phyloP scores from a whole-genome alignment of 2,113 vertebrate genomes.

The Apaloderma vittatum region DNA sequence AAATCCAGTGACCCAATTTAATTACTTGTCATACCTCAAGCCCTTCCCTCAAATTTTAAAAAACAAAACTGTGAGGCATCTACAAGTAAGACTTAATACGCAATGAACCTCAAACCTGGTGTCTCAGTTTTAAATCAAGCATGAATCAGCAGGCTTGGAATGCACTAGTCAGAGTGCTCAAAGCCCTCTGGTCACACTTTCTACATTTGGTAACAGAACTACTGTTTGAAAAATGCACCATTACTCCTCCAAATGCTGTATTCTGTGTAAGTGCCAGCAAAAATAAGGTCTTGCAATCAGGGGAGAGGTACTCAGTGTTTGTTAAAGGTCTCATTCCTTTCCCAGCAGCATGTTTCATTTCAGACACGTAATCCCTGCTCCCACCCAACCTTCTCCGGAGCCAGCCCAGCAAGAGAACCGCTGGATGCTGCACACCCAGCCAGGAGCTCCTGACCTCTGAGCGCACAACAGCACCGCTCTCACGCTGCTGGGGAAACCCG shows the following conservation, averaged over 20 bases:
- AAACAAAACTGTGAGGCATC: neutral
- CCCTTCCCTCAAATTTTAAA: neutral
- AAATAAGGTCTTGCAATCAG: neutral
- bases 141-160: slow-evolving; percentile 3
- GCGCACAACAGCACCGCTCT: fast-evolving
- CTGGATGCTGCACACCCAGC: neutral
- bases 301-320: neutral
- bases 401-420: neutral
- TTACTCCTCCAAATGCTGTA: neutral
- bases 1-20: neutral
- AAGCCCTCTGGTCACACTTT: neutral
- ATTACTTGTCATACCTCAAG: neutral
- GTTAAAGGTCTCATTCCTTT: neutral
- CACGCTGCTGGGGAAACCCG: neutral
- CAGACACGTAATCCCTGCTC: neutral
- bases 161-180: neutral
- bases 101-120: neutral
- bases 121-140: neutral
- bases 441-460: neutral
- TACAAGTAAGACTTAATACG: neutral
- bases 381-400: neutral
- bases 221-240: neutral
- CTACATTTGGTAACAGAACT: neutral
- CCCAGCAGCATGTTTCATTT: neutral
- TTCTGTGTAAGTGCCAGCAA: neutral